These are phyloP conservation scores for Oryzias curvinotus DNA, from an alignment of 2,113 vertebrate species.

Conservation along the genomic window DNA sequence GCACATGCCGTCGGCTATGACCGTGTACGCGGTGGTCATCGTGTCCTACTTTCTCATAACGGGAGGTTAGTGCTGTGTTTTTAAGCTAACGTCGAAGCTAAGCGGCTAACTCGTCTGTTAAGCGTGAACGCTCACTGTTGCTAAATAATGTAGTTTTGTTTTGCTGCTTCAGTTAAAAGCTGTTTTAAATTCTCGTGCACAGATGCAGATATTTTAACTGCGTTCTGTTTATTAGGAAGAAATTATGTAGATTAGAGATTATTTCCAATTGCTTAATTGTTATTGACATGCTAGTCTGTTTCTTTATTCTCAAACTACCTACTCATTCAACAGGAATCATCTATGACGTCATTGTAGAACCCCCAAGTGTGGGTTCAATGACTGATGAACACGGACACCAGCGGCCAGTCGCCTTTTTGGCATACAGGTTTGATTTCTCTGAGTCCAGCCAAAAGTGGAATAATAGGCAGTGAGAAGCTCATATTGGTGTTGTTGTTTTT, in stretches of 20 bases:
- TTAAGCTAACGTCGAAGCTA: constrained; percentile 33
- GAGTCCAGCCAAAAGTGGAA: neutral
- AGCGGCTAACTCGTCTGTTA: neutral
- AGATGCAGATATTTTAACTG: too few species aligned
- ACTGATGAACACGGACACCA: constrained; percentile 98
- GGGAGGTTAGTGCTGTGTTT: constrained; percentile 81
- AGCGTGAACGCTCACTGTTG: neutral
- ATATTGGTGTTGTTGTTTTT: neutral
- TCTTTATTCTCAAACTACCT: neutral
- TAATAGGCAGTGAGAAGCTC: fast-evolving
- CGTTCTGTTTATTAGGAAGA: too few species aligned
- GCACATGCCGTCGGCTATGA: constrained; percentile 98
- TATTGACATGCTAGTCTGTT: too few species aligned
- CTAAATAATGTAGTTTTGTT: too few species aligned
- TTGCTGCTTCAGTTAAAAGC: too few species aligned
- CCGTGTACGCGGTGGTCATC: constrained; percentile 94
- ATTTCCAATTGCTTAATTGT: too few species aligned
- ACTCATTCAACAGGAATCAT: constrained; percentile 84
- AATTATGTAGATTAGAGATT: too few species aligned
- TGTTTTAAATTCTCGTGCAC: too few species aligned
- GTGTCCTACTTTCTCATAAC: constrained; percentile 99
- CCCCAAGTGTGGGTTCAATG: constrained; percentile 97
- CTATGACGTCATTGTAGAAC: constrained; percentile 98
- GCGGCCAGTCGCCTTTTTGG: constrained; percentile 95
- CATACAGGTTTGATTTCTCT: constrained; percentile 84